Percentiles rank a stretch among this genome's conserved stretches.
phyloP scores from a whole-genome alignment of 2,888 invertebrate genomes.

The Acrobasis suavella region DNA sequence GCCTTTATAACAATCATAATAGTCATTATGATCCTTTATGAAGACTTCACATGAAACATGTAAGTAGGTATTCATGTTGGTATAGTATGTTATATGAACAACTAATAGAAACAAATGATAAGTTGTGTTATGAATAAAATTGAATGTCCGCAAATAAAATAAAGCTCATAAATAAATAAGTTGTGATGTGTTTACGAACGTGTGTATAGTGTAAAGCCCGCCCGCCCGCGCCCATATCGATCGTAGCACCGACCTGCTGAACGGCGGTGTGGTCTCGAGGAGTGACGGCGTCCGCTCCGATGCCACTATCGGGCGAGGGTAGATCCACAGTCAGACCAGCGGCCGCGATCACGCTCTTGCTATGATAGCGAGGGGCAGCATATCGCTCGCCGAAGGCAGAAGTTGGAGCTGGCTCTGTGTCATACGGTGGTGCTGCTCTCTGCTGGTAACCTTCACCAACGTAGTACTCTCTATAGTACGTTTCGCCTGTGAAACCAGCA shows the following conservation, averaged over 20 bases:
- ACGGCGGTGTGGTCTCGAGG: conserved; percentile 94
- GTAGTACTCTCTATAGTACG: conserved; percentile 92
- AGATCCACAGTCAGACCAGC: conserved; percentile 95
- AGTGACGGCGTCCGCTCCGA: conserved; percentile 96
- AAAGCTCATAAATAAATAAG: conserved; percentile 12
- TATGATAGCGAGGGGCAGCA: conserved; percentile 87
- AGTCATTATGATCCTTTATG: conserved; percentile 8
- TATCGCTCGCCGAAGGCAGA: conserved; percentile 87
- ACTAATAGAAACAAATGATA: conserved; percentile 19
- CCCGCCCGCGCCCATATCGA: conserved; percentile 70
- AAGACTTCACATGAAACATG: conserved; percentile 25
- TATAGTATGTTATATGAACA: conserved; percentile 26
- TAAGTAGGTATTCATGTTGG: conserved; percentile 32
- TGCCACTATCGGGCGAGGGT: conserved; percentile 97
- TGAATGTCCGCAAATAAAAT: conserved; percentile 26
- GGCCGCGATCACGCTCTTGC: conserved; percentile 87
- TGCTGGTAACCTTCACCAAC: conserved; percentile 84
- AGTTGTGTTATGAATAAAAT: conserved; percentile 10
- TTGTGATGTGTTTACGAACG: conserved; percentile 39
- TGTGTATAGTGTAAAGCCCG: conserved; percentile 51
- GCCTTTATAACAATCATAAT: conserved; percentile 12
- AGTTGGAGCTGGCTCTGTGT: conserved; percentile 82
- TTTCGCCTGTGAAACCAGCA: conserved; percentile 86
- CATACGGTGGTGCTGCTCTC: conserved; percentile 82
- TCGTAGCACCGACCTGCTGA: conserved; percentile 88